Evolutionary conservation across 2,113 vertebrate genomes (phyloP), one percentile per base, ranked within the genome.

Genomic region (Ascaphus truei): DNA sequence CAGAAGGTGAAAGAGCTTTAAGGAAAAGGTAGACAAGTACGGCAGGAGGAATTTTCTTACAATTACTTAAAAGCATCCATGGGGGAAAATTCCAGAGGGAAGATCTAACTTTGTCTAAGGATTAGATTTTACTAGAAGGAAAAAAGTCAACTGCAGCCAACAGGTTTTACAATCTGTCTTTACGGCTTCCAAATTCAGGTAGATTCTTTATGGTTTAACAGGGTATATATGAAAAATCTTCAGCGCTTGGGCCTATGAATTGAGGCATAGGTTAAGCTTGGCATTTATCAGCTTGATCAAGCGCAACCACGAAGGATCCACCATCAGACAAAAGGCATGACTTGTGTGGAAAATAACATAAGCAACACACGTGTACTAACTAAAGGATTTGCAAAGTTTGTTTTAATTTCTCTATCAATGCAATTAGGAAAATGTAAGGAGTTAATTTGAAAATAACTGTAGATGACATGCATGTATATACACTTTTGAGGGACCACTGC

Each of bases 31-130:
- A n/a, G n/a, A n/a, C n/a, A n/a, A 62, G 11, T 18, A 62, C 25
- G 30, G 27, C 51, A 29, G 23, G 15, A 53, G 16, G 2, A 18
- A n/a, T 34, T 36, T 63, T 36, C 27, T n/a, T 33, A 51, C 5
- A 26, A 13, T 15, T 25, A 51, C 15, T 26, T 63, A 36, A 51
- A 47, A n/a, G 30, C 34, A 50, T 31, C 29, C 18, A 18, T 9
- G 5, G 2, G 29, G 31, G 61, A 36, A 36, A 41, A 62, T 23
- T 62, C 18, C 41, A 62, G 23, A 18, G 34, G 22, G 9, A 51
- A 37, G 45, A 15, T 51, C 61, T 51, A 29, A 51, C 61, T 63
- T 63, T 63, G 30, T 51, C 20, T 36, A 63, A 36, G 51, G 29
- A 63, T n/a, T 63, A 37, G 45, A 51, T 34, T 50, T 63, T 23